Conservation (phyloP, 2,797 vertebrate genomes). For the Sebastiscus tertius region DNA sequence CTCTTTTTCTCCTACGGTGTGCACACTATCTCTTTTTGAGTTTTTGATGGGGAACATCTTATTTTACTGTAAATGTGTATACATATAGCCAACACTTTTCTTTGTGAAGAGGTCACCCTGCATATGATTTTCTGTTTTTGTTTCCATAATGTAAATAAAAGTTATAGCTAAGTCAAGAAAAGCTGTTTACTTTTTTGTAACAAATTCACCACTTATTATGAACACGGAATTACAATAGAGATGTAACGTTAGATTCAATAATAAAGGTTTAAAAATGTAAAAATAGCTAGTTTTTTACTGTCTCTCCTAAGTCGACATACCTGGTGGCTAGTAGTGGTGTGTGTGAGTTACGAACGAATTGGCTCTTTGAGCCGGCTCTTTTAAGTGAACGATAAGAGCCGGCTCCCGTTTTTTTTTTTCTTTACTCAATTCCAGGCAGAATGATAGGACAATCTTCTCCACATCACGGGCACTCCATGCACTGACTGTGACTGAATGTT, state of each 20-base stretch:
- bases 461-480: too few relatives aligned
- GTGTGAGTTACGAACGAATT: too few relatives aligned
- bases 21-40: constrained; percentile 54
- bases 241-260: neutral
- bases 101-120: constrained; percentile 50
- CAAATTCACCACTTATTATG: neutral
- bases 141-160: constrained; percentile 87
- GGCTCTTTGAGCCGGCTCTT: too few relatives aligned
- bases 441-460: too few relatives aligned
- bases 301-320: neutral
- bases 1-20: constrained; percentile 69
- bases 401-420: too few relatives aligned
- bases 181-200: constrained; percentile 11
- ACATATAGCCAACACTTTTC: constrained; percentile 59
- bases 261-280: neutral
- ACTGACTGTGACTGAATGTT: too few relatives aligned
- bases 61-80: constrained; percentile 71
- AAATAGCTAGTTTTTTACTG: neutral
- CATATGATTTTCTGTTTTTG: constrained; percentile 61
- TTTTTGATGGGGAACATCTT: constrained; percentile 52
- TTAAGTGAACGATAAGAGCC: too few relatives aligned
- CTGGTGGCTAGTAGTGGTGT: neutral
- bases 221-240: neutral
- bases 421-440: too few relatives aligned
- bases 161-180: constrained; percentile 58